Evolutionary conservation across 2,797 vertebrate genomes (phyloP).

Genomic region (Micropoecilia bifurca): DNA sequence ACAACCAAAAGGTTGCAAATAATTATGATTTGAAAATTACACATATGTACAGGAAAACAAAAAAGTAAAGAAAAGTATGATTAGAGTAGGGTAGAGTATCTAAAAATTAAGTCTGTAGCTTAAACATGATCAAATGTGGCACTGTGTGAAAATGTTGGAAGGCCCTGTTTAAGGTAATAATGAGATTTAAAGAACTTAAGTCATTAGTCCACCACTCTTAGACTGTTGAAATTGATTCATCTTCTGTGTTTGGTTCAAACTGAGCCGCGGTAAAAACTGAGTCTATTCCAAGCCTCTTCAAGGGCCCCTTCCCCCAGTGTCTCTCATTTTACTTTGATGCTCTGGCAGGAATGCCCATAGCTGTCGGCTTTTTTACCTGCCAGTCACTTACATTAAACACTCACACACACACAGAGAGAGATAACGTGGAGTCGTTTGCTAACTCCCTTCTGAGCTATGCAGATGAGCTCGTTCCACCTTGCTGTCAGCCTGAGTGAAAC

Average conservation of each 20-base stretch:
- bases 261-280: slow-evolving; percentile 24
- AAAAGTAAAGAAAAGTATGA: background rate
- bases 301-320: slow-evolving; percentile 25
- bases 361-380: slow-evolving; percentile 37
- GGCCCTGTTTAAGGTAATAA: background rate
- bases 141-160: background rate
- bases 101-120: background rate
- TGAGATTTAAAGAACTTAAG: background rate
- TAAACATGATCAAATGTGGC: background rate
- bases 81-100: too few species aligned
- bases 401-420: slow-evolving; percentile 30
- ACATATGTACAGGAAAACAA: background rate
- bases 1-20: background rate
- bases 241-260: slow-evolving; percentile 16
- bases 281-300: slow-evolving; percentile 33
- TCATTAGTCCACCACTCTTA: background rate
- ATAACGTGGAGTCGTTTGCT: slow-evolving; percentile 26
- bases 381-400: slow-evolving; percentile 50
- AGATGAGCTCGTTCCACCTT: slow-evolving; percentile 31
- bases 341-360: slow-evolving; percentile 55
- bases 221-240: background rate
- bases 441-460: slow-evolving; percentile 51
- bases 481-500: background rate
- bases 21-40: background rate
- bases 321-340: slow-evolving; percentile 54